A percentile compares a stretch with the other conserved stretches of the same genome.
phyloP scores from a whole-genome alignment of 2,113 vertebrate genomes.

The Mionectes macconnelli region DNA sequence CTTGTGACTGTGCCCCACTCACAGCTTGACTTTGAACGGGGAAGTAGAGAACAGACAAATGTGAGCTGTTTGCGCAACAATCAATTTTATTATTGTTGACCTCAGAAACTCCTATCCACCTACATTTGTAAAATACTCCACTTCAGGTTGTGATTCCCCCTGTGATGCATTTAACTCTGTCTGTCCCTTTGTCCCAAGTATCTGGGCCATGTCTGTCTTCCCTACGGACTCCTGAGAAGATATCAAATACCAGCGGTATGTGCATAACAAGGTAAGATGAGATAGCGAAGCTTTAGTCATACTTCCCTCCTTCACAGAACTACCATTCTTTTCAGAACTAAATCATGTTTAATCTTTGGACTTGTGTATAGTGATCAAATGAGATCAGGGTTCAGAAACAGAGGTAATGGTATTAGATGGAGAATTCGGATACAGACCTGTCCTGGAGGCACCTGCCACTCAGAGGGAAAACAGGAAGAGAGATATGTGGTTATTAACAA shows the following conservation, averaged over 20 bases:
- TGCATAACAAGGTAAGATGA: not conserved
- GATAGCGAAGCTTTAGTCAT: not conserved
- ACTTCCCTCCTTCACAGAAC: not conserved
- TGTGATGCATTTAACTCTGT: not conserved
- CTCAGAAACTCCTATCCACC: not conserved
- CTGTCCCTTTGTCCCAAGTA: not conserved
- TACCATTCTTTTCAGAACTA: not conserved
- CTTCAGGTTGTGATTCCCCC: not conserved
- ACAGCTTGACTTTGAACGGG: not conserved
- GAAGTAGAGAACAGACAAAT: not conserved
- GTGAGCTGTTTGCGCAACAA: not conserved
- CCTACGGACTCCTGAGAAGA: not conserved
- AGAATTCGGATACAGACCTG: not conserved
- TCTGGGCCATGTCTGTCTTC: not conserved
- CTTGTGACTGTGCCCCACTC: not conserved
- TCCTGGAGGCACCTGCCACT: not conserved
- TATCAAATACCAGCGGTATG: accelerated
- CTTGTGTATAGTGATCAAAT: not conserved
- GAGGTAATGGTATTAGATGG: not conserved
- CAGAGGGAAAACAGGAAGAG: not conserved
- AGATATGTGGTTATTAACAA: not conserved
- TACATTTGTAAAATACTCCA: not conserved
- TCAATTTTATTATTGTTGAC: not conserved
- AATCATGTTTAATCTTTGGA: not conserved
- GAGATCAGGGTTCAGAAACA: not conserved